These are phyloP conservation scores for Actinernus sp. DNA, from an alignment of 92 coral and sea anemone genomes.

Conservation along the genomic window DNA sequence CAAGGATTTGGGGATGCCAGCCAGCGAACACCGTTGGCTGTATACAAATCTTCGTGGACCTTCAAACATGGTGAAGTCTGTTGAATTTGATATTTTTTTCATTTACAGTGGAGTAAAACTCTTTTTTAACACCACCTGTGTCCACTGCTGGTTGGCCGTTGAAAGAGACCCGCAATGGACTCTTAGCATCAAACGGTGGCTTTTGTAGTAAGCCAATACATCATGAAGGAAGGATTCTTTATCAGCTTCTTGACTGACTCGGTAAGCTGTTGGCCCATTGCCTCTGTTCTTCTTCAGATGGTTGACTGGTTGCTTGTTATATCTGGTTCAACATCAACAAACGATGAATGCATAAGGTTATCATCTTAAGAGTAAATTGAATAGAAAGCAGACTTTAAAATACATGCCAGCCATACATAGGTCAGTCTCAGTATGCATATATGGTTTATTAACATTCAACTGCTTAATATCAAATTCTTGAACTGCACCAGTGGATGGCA, in stretches of 20 bases:
- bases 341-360: too few relatives aligned
- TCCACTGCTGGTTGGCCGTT: conserved; percentile 46
- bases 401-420: too few relatives aligned
- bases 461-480: too few relatives aligned
- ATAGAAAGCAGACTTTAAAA: too few relatives aligned
- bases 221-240: conserved; percentile 42
- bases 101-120: conserved; percentile 31
- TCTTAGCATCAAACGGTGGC: too few relatives aligned
- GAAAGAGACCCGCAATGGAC: conserved; percentile 12
- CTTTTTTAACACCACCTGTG: conserved; percentile 38
- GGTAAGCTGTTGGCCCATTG: conserved; percentile 5
- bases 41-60: conserved; percentile 30
- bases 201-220: too few relatives aligned
- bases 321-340: too few relatives aligned
- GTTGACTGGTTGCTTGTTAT: too few relatives aligned
- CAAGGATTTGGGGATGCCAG: conserved; percentile 39
- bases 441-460: too few relatives aligned
- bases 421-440: too few relatives aligned
- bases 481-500: too few relatives aligned
- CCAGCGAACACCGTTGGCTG: conserved; percentile 21
- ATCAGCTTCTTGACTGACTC: conserved; percentile 37
- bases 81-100: conserved; percentile 6
- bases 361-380: too few relatives aligned
- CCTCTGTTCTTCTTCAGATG: conserved; percentile 13
- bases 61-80: conserved; percentile 18